phyloP scores from a whole-genome alignment of 92 coral and sea anemone genomes.

The Montipora capitata region DNA sequence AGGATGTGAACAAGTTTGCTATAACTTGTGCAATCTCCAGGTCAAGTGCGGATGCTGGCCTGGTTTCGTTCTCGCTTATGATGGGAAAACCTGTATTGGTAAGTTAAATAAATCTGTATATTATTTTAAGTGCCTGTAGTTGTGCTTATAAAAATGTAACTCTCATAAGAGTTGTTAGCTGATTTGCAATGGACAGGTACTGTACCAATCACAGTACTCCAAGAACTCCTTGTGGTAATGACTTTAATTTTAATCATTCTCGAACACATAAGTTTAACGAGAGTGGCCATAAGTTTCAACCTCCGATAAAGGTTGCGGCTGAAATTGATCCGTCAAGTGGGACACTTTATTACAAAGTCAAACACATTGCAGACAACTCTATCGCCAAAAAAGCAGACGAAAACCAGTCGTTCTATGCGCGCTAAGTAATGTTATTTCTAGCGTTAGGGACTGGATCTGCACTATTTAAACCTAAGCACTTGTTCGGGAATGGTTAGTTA shows the following conservation, averaged over 20 bases:
- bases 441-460: not conserved
- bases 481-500: too few species aligned
- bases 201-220: too few species aligned
- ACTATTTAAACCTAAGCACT: not conserved
- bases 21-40: slow-evolving; percentile 94
- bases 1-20: slow-evolving; percentile 93
- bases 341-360: too few species aligned
- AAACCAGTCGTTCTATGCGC: not conserved
- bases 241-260: too few species aligned
- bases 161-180: not conserved
- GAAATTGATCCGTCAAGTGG: too few species aligned
- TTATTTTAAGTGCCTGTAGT: not conserved
- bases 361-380: too few species aligned
- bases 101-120: not conserved
- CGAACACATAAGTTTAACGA: too few species aligned
- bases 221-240: too few species aligned
- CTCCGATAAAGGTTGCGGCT: too few species aligned
- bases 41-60: slow-evolving; percentile 96
- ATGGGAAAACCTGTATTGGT: slow-evolving; percentile 95
- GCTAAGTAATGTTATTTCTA: too few species aligned
- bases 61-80: slow-evolving; percentile 94
- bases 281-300: too few species aligned
- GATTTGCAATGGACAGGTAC: too few species aligned
- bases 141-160: not conserved
- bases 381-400: not conserved